Evolutionary conservation across 2,888 invertebrate genomes (phyloP), one percentile per base, ranked within the genome.

Genomic region (Dusona sp.): DNA sequence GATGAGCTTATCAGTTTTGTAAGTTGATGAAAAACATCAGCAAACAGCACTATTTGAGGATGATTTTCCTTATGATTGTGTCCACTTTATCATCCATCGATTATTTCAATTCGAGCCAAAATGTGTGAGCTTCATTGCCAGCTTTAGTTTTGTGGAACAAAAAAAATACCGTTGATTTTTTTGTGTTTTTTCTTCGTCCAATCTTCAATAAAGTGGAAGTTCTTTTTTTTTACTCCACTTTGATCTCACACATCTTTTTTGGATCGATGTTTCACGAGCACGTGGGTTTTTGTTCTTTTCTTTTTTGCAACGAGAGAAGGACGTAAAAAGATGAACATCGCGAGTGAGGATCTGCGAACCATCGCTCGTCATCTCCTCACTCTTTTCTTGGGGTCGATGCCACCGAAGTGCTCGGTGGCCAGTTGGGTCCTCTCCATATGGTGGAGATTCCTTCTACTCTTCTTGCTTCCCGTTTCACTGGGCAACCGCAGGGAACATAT

Each of bases 301-400:
- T 65, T 75, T 42, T 57, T 61, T 68, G 73, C 77, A 51, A 77
- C 22, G 67, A 70, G 77, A 64, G 22, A 72, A 73, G 77, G 78
- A 85, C 73, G 51, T n/a, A 29, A 67, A 67, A 72, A 72, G 75
- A 82, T 74, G 79, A 79, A 75, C 57, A 70, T 70, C 22, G 29
- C 57, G 73, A 70, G 64, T 13, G 78, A 19, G 54, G 54, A 83
- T 79, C 70, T 48, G 79, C 79, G 75, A 83, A 79, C 61, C 45
- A 19, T 65, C 79, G 72, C 79, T 79, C 73, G 48, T 79, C 78
- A 72, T 79, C 86, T 72, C 22, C 38, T 67, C 67, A 51, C 61
- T 83, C 83, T 80, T 87, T 68, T 16, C 81, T 72, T 83, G 87
- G 78, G 88, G 88, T 88, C 88, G 85, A 88, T 87, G 88, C 83